Percentiles rank a stretch among this genome's conserved stretches.
Conservation (phyloP, 37 sponge, comb jelly and placozoan species). For the Crambe crambe region DNA sequence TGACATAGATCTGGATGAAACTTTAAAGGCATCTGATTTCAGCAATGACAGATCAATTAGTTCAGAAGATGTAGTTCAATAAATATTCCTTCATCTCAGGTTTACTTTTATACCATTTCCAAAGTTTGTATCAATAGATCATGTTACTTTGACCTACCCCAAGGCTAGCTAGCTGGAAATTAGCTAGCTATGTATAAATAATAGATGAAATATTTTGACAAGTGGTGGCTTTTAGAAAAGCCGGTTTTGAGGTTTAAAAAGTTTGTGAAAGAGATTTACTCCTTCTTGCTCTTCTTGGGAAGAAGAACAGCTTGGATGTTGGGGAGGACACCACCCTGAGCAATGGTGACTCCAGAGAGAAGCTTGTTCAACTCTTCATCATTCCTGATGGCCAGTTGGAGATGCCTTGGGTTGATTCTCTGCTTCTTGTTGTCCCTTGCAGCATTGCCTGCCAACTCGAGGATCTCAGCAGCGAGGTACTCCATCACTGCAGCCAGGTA, state of each 20-base stretch:
- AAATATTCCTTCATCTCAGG: background rate
- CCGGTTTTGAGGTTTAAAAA: slow-evolving; percentile 31
- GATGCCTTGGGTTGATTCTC: slow-evolving; percentile 86
- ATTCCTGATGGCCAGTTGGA: slow-evolving; percentile 98
- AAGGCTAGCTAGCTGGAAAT: no score
- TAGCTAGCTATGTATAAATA: no score
- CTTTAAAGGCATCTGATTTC: slow-evolving; percentile 9
- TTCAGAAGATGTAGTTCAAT: background rate
- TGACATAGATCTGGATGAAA: slow-evolving; percentile 10
- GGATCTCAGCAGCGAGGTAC: slow-evolving; percentile 98
- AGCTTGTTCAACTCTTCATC: slow-evolving; percentile 99
- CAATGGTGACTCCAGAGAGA: slow-evolving; percentile 94
- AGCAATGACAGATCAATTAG: background rate
- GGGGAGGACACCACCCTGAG: slow-evolving; percentile 98
- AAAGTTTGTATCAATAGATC: no score
- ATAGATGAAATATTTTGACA: background rate
- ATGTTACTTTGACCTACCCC: no score
- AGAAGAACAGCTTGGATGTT: slow-evolving; percentile 99
- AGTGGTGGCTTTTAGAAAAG: slow-evolving; percentile 76
- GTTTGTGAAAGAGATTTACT: slow-evolving; percentile 42
- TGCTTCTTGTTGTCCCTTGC: slow-evolving; percentile 95
- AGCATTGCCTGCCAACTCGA: slow-evolving; percentile 99
- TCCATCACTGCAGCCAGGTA: slow-evolving; percentile 99
- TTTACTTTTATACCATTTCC: background rate
- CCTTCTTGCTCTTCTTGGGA: slow-evolving; percentile 93